Evolutionary conservation across 2,888 invertebrate species (phyloP).

Genomic region (Villa cingulata): DNA sequence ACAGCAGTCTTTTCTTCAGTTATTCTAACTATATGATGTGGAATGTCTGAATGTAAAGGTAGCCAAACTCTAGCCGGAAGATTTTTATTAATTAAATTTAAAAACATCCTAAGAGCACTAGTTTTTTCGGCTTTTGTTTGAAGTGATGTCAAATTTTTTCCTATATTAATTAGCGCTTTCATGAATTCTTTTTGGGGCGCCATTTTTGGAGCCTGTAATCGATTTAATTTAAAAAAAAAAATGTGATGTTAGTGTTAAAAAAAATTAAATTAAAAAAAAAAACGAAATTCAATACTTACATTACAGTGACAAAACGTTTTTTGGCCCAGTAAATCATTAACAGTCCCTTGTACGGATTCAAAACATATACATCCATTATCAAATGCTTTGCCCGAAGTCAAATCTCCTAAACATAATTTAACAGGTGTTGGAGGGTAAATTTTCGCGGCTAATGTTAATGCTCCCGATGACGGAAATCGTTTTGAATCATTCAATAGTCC

Average conservation of each 20-base stretch:
- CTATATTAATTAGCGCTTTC: slow-evolving; percentile 74
- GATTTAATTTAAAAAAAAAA: background rate
- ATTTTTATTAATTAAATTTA: slow-evolving; percentile 88
- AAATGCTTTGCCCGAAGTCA: slow-evolving; percentile 88
- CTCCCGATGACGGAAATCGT: slow-evolving; percentile 17
- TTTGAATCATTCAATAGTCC: slow-evolving; percentile 41
- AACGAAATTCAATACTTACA: slow-evolving; percentile 35
- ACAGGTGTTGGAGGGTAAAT: slow-evolving; percentile 34
- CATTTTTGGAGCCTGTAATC: slow-evolving; percentile 61
- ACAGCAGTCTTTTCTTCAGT: slow-evolving; percentile 96
- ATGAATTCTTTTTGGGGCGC: slow-evolving; percentile 76
- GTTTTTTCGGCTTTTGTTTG: slow-evolving; percentile 86
- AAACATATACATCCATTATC: slow-evolving; percentile 93
- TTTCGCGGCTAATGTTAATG: slow-evolving; percentile 25
- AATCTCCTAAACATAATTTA: slow-evolving; percentile 71
- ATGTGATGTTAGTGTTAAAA: background rate
- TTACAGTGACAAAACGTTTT: slow-evolving; percentile 65
- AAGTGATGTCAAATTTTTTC: slow-evolving; percentile 65
- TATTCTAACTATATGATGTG: slow-evolving; percentile 91
- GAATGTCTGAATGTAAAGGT: slow-evolving; percentile 66
- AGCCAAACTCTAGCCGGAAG: slow-evolving; percentile 97
- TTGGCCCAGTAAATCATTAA: slow-evolving; percentile 62
- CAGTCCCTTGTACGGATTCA: slow-evolving; percentile 65
- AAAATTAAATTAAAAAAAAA: background rate
- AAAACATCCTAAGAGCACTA: slow-evolving; percentile 80